Evolutionary conservation across 2,797 vertebrate genomes (phyloP).

Genomic region (Gadopsis marmoratus): DNA sequence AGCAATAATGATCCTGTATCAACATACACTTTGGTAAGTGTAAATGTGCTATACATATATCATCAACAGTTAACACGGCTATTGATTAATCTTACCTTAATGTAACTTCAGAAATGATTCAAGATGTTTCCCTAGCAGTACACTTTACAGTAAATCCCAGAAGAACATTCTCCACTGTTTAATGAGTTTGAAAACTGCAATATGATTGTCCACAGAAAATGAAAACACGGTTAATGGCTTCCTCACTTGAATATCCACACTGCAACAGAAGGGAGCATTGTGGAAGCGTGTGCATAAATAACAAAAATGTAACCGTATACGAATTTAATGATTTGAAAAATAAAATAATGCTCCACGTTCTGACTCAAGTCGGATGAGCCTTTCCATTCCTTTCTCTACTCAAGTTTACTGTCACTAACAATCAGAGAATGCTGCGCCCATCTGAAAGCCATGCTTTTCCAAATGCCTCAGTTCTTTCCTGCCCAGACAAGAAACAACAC

Average conservation of each 20-base stretch:
- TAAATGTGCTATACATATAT: not conserved
- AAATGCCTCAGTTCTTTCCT: not conserved
- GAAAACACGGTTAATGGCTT: not conserved
- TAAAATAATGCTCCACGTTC: not conserved
- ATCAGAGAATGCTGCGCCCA: not conserved
- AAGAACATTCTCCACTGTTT: not conserved
- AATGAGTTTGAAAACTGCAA: not conserved
- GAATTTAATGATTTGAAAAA: not conserved
- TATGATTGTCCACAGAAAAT: not conserved
- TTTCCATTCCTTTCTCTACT: not conserved
- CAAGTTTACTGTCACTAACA: conserved; percentile 12
- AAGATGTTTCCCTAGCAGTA: not conserved
- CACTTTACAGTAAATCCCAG: not conserved
- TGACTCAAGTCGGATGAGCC: not conserved
- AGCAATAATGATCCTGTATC: not conserved
- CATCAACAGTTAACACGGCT: not conserved
- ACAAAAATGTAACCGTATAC: not conserved
- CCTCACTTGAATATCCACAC: not conserved
- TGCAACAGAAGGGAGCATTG: not conserved
- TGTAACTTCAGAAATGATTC: not conserved
- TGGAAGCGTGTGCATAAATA: not conserved
- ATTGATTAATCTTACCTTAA: not conserved
- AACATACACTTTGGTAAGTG: not conserved
- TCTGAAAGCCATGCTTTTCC: conserved; percentile 13
- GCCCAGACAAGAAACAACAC: conserved; percentile 16